Conservation (phyloP, 2,797 vertebrate genomes). For the Cyclopterus lumpus region DNA sequence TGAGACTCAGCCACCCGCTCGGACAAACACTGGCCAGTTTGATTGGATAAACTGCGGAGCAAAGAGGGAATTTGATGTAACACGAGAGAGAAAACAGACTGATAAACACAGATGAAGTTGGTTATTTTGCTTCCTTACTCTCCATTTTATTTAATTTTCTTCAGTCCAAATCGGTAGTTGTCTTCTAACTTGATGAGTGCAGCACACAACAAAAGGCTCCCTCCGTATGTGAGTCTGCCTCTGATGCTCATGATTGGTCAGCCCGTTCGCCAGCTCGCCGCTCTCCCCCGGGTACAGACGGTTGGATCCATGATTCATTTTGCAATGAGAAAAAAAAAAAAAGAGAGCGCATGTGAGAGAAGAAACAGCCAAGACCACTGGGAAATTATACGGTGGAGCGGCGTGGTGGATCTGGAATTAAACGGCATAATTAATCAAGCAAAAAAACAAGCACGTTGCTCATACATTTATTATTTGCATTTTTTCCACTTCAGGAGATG, state of each 20-base stretch:
- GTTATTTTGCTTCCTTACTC: slow-evolving; percentile 50
- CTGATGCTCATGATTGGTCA: slow-evolving; percentile 83
- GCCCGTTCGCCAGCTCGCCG: slow-evolving; percentile 75
- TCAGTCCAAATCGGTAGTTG: slow-evolving; percentile 63
- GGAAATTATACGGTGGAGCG: slow-evolving; percentile 85
- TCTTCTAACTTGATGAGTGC: slow-evolving; percentile 73
- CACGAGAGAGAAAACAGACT: slow-evolving; percentile 34
- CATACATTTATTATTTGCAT: slow-evolving; percentile 88
- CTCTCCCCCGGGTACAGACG: slow-evolving; percentile 77
- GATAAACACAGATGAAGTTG: slow-evolving; percentile 54
- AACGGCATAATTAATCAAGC: slow-evolving; percentile 89
- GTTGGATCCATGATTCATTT: slow-evolving; percentile 86
- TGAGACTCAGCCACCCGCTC: slow-evolving; percentile 64
- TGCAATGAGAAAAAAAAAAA: slow-evolving; percentile 69
- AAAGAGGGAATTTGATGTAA: slow-evolving; percentile 32
- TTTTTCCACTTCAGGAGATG: slow-evolving; percentile 85
- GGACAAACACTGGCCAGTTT: slow-evolving; percentile 46
- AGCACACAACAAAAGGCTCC: slow-evolving; percentile 73
- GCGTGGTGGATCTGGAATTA: slow-evolving; percentile 87
- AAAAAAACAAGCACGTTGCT: slow-evolving; percentile 86
- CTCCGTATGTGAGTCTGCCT: slow-evolving; percentile 68
- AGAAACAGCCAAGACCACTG: slow-evolving; percentile 84
- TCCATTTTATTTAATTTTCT: slow-evolving; percentile 67
- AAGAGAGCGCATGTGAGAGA: slow-evolving; percentile 76
- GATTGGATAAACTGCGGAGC: slow-evolving; percentile 48